phyloP scores from a whole-genome alignment of 2,113 vertebrate species.

The Entomyzon cyanotis region DNA sequence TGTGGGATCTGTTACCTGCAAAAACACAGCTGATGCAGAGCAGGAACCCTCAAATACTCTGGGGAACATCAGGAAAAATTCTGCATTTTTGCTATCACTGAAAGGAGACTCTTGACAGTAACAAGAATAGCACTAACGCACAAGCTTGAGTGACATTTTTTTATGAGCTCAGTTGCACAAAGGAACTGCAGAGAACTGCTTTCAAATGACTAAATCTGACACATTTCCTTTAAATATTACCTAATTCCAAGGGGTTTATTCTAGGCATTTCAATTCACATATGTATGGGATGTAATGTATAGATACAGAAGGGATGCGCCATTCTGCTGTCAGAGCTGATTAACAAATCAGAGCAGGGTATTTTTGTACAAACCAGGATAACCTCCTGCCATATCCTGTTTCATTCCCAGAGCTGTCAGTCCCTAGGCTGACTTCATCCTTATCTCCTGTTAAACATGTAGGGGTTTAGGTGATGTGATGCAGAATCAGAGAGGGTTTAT shows the following conservation, averaged over 20 bases:
- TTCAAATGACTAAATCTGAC: not conserved
- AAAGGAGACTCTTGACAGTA: slow-evolving; percentile 37
- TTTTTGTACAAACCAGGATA: slow-evolving; percentile 55
- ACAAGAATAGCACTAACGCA: slow-evolving; percentile 32
- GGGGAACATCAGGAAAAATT: not conserved
- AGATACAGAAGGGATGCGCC: not conserved
- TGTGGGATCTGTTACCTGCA: not conserved
- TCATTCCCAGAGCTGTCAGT: slow-evolving; percentile 52
- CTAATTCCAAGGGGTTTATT: slow-evolving; percentile 18
- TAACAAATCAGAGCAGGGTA: slow-evolving; percentile 31
- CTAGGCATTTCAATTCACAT: not conserved
- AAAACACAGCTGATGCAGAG: not conserved
- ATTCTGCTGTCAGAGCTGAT: slow-evolving; percentile 38
- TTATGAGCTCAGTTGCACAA: slow-evolving; percentile 30
- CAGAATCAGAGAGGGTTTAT: slow-evolving; percentile 46
- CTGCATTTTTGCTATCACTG: not conserved
- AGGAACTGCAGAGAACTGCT: slow-evolving; percentile 7
- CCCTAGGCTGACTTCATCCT: slow-evolving; percentile 33
- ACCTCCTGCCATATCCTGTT: slow-evolving; percentile 43
- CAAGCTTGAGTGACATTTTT: slow-evolving; percentile 29
- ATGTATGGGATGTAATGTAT: not conserved
- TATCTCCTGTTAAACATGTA: slow-evolving; percentile 58
- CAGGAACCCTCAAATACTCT: not conserved
- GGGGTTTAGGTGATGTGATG: slow-evolving; percentile 48
- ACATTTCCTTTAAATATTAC: slow-evolving; percentile 7